Evolutionary conservation across 64 coral and sea anemone genomes (phyloP), one percentile per base, ranked within the genome.

Genomic region (Trachythela sp.): DNA sequence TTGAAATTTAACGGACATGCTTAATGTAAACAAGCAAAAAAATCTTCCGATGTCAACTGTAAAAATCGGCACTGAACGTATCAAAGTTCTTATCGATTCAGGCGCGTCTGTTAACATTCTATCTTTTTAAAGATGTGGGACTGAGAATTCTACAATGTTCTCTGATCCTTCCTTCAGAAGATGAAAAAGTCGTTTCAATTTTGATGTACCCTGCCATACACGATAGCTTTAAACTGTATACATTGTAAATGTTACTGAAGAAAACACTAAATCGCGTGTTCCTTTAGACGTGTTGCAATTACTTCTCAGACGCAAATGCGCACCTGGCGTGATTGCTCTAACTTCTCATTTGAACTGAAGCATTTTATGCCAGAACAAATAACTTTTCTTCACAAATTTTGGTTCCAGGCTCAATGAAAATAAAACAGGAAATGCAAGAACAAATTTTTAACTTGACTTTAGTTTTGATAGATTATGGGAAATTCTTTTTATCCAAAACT

Each of bases 211-310:
- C 13, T 64, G 56, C 22, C 30, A 41, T 86, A 2, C 84, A 86
- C 84, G 84, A 86, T 13, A 41, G 8, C 9, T 13, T 86, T 35
- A 86, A 86, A 86, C 4, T n/a, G n/a, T n/a, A n/a, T n/a, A n/a
- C n/a, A n/a, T n/a, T n/a, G n/a, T n/a, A n/a, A n/a, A n/a, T n/a
- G n/a, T n/a, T n/a, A n/a, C n/a, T n/a, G n/a, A n/a, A n/a, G n/a
- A 4, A 49, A 10, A 40, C 31, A 50, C 0, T 18, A 18, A 36
- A 24, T 14, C 84, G 2, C 40, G 42, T 49, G 48, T 49, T 49
- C 48, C 84, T 20, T 52, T 52, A 32, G 31, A 32, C 84, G 45
- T 32, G 15, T 49, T 22, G 45, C 15, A 0, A 41, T 51, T 85
- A 0, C 51, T 48, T 45, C 43, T 14, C 48, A 6, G 15, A 49